These are phyloP conservation scores for Rousettus madagascariensis DNA, from an alignment of 2,797 vertebrate genomes.

Conservation along the genomic window DNA sequence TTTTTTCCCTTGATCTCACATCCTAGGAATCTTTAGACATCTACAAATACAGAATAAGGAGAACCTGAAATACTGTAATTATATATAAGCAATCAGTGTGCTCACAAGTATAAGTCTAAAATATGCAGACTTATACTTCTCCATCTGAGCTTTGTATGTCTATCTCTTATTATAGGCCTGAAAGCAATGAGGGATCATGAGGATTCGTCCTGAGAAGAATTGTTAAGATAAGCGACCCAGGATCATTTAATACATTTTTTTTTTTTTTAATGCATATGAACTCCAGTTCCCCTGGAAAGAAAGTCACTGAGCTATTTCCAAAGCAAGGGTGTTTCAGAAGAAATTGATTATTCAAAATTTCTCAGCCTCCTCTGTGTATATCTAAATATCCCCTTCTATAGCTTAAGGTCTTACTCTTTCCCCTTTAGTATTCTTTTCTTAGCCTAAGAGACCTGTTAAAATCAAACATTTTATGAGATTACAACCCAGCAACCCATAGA, in stretches of 20 bases:
- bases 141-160: neutral
- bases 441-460: neutral
- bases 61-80: neutral
- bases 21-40: neutral
- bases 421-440: neutral
- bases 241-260: neutral
- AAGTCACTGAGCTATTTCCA: neutral
- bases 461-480: neutral
- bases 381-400: neutral
- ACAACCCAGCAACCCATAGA: neutral
- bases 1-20: neutral
- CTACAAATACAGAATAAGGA: neutral
- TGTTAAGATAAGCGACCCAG: neutral
- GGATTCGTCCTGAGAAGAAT: neutral
- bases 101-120: too few species aligned
- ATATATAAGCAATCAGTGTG: neutral
- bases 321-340: neutral
- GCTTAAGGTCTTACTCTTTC: neutral
- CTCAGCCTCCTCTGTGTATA: neutral
- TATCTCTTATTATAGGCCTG: neutral
- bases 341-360: neutral
- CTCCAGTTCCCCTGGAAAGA: neutral
- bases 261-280: neutral
- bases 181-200: rapidly evolving
- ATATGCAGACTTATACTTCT: neutral